Evolutionary conservation across 2,888 invertebrate genomes (phyloP), one percentile per base, ranked within the genome.

Genomic region (Dolomedes plantarius): DNA sequence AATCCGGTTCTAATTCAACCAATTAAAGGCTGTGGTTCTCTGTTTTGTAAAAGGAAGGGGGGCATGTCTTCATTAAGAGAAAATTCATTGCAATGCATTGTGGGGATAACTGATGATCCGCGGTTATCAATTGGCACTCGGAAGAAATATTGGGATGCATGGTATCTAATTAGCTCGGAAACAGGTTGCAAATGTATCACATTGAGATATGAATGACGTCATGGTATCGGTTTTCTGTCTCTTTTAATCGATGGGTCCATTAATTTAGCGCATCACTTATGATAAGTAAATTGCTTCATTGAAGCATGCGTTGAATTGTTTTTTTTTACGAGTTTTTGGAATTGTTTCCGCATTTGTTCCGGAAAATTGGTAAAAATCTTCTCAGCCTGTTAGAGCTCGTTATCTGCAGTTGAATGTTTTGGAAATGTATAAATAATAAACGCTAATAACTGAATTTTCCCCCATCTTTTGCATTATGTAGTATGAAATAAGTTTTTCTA

Each of bases 181-280:
- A 46, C 41, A 46, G 41, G 41, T 46, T 46, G 41, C 41, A 46
- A 46, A 46, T 46, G 41, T 46, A 46, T 46, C 41, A 46, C 41
- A 46, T 46, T 46, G 41, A 46, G 41, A 46, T 46, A 46, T 46
- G 41, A 46, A 46, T 46, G 41, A 46, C 41, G 41, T 46, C 41
- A 46, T 13, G 6, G 1, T 13, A 46, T 46, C 41, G 41, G 41
- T 46, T 46, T 46, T 46, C 41, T 46, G 41, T 16, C 41, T 46
- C 9, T 46, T 46, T 46, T 46, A 46, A 46, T 46, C 41, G 41
- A 46, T 46, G 16, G 41, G 41, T 16, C 16, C 41, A 46, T 46
- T 46, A 46, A 46, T 46, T 46, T 46, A 2, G 13, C 6, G 41
- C 41, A 46, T 46, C 16, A 16, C 16, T 46, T 46, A 46, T 36